Percentiles rank a stretch among this genome's conserved stretches.
Evolutionary conservation across 2,797 vertebrate species (phyloP).

Genomic region (Brachyalestes nurse): DNA sequence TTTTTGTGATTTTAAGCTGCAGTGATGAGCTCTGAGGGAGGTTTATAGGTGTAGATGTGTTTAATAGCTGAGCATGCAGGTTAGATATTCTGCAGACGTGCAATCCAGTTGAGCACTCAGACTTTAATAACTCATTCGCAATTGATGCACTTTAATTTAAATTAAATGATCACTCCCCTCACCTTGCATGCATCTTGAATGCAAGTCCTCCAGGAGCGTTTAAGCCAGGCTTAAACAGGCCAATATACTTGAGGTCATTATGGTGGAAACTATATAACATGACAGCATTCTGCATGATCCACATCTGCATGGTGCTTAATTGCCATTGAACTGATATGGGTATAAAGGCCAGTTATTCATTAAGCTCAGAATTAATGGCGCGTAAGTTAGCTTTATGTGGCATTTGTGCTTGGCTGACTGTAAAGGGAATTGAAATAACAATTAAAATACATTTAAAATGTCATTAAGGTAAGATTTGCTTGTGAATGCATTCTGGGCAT

Average conservation of each 20-base stretch:
- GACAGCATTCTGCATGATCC: background rate
- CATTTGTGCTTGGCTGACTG: slow-evolving; percentile 38
- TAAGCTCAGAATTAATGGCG: slow-evolving; percentile 15
- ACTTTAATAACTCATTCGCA: too few relatives aligned
- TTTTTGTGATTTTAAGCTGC: background rate
- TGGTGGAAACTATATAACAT: too few relatives aligned
- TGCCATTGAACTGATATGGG: background rate
- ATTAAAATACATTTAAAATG: background rate
- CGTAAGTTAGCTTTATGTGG: background rate
- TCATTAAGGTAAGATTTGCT: background rate
- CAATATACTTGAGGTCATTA: background rate
- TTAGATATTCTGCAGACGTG: too few relatives aligned
- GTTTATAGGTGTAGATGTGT: background rate
- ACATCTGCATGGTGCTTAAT: background rate
- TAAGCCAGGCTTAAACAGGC: background rate
- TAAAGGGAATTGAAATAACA: slow-evolving; percentile 1
- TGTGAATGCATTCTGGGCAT: background rate
- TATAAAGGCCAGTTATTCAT: slow-evolving; percentile 27
- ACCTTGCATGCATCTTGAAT: background rate
- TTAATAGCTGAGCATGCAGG: background rate
- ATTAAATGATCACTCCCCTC: background rate
- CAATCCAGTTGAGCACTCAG: too few relatives aligned
- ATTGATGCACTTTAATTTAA: background rate
- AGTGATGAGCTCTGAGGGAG: background rate
- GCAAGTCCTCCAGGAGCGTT: background rate